phyloP scores from a whole-genome alignment of 2,888 invertebrate species.

The Mesodorylaimus sp. region DNA sequence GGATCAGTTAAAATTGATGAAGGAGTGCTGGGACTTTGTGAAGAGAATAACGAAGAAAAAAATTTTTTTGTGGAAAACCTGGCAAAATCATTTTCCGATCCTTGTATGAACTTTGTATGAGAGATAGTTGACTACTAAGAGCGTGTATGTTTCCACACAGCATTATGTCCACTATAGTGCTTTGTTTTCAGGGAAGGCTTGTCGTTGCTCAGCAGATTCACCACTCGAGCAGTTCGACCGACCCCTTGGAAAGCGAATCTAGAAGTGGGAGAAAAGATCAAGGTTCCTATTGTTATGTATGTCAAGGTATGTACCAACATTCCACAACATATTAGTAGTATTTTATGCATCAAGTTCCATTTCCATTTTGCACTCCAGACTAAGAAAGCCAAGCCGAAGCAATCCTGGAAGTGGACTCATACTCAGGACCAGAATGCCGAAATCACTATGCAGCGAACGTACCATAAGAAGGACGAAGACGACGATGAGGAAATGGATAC shows the following conservation, averaged over 20 bases:
- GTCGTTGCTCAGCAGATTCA: constrained; percentile 42
- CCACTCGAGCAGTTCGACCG: constrained; percentile 38
- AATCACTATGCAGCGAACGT: constrained; percentile 14
- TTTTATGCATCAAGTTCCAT: constrained; percentile 2
- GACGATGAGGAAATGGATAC: no score
- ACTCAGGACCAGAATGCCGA: constrained; percentile 30
- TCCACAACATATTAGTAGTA: not conserved
- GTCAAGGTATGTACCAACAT: constrained; percentile 30
- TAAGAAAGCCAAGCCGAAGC: constrained; percentile 30
- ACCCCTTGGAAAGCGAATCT: constrained; percentile 48
- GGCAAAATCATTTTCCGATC: no score
- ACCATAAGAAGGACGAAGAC: constrained; percentile 15
- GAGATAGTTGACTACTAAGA: no score
- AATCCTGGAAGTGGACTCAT: constrained; percentile 31
- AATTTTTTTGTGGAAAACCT: no score
- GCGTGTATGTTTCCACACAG: no score
- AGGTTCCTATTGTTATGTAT: constrained; percentile 45
- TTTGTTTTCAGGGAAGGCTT: constrained; percentile 41
- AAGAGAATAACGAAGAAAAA: no score
- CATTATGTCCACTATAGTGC: no score
- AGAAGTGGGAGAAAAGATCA: constrained; percentile 38
- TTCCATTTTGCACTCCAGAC: constrained; percentile 19
- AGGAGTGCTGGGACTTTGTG: no score
- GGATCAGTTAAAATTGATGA: no score
- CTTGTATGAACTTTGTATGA: no score